Percentiles rank a stretch among this genome's conserved stretches.
Evolutionary conservation across 2,113 vertebrate species (phyloP).

Genomic region (Indicator indicator): DNA sequence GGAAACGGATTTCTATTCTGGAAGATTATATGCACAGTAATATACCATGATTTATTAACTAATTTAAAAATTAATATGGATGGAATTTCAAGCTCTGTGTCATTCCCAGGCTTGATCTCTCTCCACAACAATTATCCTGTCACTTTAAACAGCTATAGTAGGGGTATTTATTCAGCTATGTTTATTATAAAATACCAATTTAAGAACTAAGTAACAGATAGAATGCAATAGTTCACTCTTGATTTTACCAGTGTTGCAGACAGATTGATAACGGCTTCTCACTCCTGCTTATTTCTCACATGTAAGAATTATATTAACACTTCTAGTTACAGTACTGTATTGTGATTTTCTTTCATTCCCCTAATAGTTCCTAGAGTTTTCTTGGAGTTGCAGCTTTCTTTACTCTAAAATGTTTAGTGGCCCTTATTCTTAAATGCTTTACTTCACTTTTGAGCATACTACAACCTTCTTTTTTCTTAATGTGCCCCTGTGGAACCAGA

Average conservation of each 20-base stretch:
- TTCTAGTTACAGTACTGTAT: background rate
- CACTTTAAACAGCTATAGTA: background rate
- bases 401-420: background rate
- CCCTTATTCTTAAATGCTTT: background rate
- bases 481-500: accelerated
- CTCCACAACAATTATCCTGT: background rate
- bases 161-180: background rate
- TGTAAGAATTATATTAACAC: background rate
- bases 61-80: background rate
- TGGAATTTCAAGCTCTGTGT: background rate
- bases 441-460: accelerated
- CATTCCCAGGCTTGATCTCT: background rate
- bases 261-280: background rate
- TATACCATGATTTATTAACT: background rate
- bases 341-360: background rate
- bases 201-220: background rate
- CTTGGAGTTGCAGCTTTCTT: background rate
- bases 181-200: background rate
- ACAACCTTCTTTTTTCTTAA: background rate
- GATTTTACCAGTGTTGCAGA: background rate
- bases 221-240: background rate
- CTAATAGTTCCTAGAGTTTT: background rate
- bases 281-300: background rate
- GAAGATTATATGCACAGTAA: background rate
- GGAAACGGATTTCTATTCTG: background rate